phyloP scores from a whole-genome alignment of 2,113 vertebrate genomes.

The Amphilophus citrinellus region DNA sequence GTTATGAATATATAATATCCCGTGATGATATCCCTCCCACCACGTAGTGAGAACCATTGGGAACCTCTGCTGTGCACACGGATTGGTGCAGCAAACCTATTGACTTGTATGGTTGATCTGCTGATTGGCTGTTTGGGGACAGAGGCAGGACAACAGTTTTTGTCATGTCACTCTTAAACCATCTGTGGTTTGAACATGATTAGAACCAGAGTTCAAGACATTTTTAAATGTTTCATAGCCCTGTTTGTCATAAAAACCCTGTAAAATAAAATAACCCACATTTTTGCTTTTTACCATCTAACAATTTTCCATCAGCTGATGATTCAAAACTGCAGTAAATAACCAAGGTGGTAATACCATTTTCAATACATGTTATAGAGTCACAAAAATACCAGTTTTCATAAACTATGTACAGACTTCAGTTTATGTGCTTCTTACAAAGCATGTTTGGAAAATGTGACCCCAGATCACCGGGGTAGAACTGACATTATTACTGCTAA shows the following conservation, averaged over 20 bases:
- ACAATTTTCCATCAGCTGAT: neutral
- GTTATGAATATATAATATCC: no score
- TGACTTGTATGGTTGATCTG: neutral
- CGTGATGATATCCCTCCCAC: no score
- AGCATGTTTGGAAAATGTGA: neutral
- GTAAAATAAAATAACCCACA: neutral
- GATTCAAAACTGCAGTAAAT: neutral
- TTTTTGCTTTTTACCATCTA: neutral
- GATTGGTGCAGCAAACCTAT: neutral
- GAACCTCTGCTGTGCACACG: neutral
- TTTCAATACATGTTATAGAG: fast-evolving
- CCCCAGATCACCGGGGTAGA: neutral
- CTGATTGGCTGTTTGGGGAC: conserved; percentile 1
- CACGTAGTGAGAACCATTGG: no score
- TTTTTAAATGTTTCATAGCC: neutral
- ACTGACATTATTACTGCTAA: neutral
- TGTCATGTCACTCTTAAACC: fast-evolving
- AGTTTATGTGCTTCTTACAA: neutral
- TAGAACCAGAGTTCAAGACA: fast-evolving
- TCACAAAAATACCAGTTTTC: neutral
- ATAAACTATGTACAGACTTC: no score
- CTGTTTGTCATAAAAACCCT: no score
- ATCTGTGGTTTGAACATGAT: neutral
- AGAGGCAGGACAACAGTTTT: neutral
- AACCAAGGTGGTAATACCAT: no score